Conservation (phyloP, 2,113 vertebrate genomes). For the Lophius piscatorius region DNA sequence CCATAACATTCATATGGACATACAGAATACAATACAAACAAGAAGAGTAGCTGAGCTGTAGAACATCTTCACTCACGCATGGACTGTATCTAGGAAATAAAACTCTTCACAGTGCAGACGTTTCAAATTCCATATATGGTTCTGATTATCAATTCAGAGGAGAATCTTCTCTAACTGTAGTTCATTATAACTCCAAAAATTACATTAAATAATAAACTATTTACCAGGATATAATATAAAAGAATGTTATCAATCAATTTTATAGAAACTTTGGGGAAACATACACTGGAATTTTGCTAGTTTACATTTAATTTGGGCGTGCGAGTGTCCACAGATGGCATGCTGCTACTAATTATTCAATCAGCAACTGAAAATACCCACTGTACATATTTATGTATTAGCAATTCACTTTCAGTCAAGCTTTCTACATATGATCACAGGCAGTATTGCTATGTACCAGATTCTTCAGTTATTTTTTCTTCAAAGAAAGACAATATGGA, state of each 20-base stretch:
- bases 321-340: slow-evolving; percentile 2
- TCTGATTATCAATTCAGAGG: neutral
- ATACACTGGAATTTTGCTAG: too few species aligned
- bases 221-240: neutral
- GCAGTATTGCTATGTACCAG: neutral
- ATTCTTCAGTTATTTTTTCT: slow-evolving; percentile 3
- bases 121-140: too few species aligned
- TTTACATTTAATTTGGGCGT: neutral
- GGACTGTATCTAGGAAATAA: slow-evolving; percentile 1
- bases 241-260: slow-evolving; percentile 1
- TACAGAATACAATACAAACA: too few species aligned
- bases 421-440: neutral
- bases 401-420: slow-evolving; percentile 16
- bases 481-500: neutral
- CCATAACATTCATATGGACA: slow-evolving; percentile 39
- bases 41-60: slow-evolving; percentile 26
- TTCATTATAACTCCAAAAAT: neutral
- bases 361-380: slow-evolving; percentile 10
- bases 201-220: neutral
- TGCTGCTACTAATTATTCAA: slow-evolving; percentile 27
- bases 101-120: neutral
- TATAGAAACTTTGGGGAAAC: neutral
- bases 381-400: slow-evolving; percentile 19
- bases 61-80: neutral
- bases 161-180: neutral